phyloP scores from a whole-genome alignment of 2,888 invertebrate species.

The Drosophila tanythrix region DNA sequence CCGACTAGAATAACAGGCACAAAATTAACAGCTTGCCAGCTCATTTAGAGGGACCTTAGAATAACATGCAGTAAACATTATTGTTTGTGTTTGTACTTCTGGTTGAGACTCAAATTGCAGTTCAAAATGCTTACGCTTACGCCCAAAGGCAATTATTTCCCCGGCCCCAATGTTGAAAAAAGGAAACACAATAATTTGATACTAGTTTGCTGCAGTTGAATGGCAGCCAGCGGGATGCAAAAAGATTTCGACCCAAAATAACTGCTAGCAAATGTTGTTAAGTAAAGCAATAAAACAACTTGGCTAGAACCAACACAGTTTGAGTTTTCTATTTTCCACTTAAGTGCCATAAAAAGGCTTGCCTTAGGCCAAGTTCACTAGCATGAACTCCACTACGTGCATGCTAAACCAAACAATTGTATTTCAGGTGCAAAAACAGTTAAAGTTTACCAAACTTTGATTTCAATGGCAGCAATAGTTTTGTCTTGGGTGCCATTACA shows the following conservation, averaged over 20 bases:
- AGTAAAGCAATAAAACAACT: slow-evolving; percentile 71
- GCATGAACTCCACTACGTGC: slow-evolving; percentile 51
- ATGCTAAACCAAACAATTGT: slow-evolving; percentile 55
- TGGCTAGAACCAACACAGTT: slow-evolving; percentile 30
- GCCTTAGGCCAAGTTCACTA: slow-evolving; percentile 12
- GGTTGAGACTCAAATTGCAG: slow-evolving; percentile 27
- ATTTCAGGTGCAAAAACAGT: slow-evolving; percentile 51
- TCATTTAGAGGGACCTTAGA: slow-evolving; percentile 37
- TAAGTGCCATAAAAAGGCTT: slow-evolving; percentile 16
- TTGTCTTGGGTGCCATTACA: slow-evolving; percentile 36
- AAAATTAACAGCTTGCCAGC: slow-evolving; percentile 32
- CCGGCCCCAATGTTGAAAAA: slow-evolving; percentile 4
- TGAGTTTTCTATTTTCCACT: slow-evolving; percentile 11
- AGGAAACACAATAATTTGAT: slow-evolving; percentile 46
- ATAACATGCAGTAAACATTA: slow-evolving; percentile 11
- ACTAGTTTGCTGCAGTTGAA: slow-evolving; percentile 32
- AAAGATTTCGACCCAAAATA: slow-evolving; percentile 37
- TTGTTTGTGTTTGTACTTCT: not conserved
- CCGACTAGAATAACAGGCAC: slow-evolving; percentile 10
- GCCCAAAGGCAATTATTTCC: slow-evolving; percentile 31
- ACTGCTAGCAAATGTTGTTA: slow-evolving; percentile 70
- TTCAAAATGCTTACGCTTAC: slow-evolving; percentile 31
- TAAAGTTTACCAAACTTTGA: slow-evolving; percentile 31
- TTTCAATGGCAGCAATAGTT: slow-evolving; percentile 17
- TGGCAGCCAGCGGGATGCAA: slow-evolving; percentile 27